Percentiles rank a stretch among this genome's conserved stretches.
phyloP scores from a whole-genome alignment of 2,888 invertebrate species.

The Macrosiphum euphorbiae region DNA sequence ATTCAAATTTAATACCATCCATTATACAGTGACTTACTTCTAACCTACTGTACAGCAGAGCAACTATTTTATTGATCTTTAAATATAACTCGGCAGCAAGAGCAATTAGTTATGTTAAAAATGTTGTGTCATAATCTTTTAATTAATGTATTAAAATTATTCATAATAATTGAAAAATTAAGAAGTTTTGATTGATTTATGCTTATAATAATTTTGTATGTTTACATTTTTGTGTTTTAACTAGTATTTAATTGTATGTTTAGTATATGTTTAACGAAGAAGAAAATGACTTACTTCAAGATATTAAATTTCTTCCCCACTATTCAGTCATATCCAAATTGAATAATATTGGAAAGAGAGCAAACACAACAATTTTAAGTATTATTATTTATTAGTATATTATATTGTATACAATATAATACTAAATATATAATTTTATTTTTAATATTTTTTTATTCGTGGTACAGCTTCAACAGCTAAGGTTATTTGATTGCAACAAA shows the following conservation, averaged over 20 bases:
- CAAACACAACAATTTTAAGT: slow-evolving; percentile 89
- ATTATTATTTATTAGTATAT: not conserved
- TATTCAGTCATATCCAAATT: slow-evolving; percentile 97
- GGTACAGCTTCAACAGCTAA: too few species aligned
- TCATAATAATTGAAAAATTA: not conserved
- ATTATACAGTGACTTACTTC: too few species aligned
- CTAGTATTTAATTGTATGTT: not conserved
- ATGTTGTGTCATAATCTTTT: not conserved
- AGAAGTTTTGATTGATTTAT: not conserved
- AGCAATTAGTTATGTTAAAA: not conserved
- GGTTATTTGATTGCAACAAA: too few species aligned
- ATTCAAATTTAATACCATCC: too few species aligned
- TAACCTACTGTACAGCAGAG: too few species aligned
- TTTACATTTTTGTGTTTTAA: not conserved
- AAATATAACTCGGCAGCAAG: too few species aligned
- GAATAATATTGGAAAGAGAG: slow-evolving; percentile 97
- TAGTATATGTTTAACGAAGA: slow-evolving; percentile 90
- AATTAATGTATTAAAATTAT: too few species aligned
- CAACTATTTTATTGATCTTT: not conserved
- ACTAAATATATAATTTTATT: not conserved
- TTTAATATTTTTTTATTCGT: too few species aligned
- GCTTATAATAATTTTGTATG: not conserved
- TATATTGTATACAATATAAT: not conserved
- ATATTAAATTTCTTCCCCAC: slow-evolving; percentile 93
- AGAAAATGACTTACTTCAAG: slow-evolving; percentile 94